Base-by-base conservation (phyloP, 2,888 invertebrate genomes). In the Flexamia atlantica region DNA sequence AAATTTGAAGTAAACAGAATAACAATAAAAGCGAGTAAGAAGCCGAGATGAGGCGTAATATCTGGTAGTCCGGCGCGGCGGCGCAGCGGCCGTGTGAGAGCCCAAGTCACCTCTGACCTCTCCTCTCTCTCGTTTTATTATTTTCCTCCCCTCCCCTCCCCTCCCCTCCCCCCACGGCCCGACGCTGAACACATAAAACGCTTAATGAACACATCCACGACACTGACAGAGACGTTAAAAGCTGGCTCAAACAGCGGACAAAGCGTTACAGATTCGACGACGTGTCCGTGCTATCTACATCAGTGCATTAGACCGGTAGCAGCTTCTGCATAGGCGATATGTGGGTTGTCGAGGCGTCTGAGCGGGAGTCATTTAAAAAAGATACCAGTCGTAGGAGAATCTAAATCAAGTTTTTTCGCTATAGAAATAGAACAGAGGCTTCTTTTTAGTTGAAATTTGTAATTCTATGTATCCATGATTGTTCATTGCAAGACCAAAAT, bases 111-210 rank as follows among this genome's bases (percentile, higher is more conserved):
- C 79, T 57, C 14, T 79, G 79, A 79, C 79, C 79, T 20, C 20
- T 28, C 36, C 79, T 79, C 32, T 57, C 79, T 20, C 79, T 79
- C 76, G 76, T 76, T 79, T 79, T 79, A 79, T 79, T 79, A 79
- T 79, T 79, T 79, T 28, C 74, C 46, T 20, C 20, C 0, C 25
- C 40, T 17, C 40, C 40, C 74, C 23, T 9, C 42, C 46, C 40
- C 28, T 12, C 23, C 46, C 46, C 46, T n/a, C 40, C 74, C 23
- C 20, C 42, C 46, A 20, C 28, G 10, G 17, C 46, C 46, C 46
- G 10, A 25, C 40, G 5, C 72, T 72, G 32, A 30, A 42, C 74
- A 46, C 74, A 76, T 76, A 76, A 76, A 76, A 76, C 28, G 20
- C 50, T n/a, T 76, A 79, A 79, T 79, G 79, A 79, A 79, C 79